Percentiles rank a stretch among this genome's conserved stretches.
Evolutionary conservation across 2,888 invertebrate genomes (phyloP).

Genomic region (Cryptocephalus primarius): DNA sequence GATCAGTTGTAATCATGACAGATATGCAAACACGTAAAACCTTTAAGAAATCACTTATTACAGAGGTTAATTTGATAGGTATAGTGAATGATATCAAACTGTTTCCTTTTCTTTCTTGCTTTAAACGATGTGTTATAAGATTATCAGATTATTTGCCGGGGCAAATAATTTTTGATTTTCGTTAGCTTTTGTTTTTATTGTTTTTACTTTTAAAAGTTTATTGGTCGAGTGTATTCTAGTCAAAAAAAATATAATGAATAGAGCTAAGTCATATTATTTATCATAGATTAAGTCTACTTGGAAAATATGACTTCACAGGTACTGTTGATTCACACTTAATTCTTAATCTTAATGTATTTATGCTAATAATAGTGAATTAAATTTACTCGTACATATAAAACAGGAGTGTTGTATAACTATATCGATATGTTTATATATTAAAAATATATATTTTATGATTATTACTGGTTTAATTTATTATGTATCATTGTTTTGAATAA

Average conservation of each 20-base stretch:
- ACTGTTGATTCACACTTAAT: too few species aligned
- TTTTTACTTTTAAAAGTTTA: slow-evolving; percentile 18
- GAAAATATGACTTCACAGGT: too few species aligned
- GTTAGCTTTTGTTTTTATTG: slow-evolving; percentile 8
- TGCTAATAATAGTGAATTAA: too few species aligned
- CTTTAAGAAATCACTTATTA: slow-evolving; percentile 18
- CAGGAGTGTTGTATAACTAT: too few species aligned
- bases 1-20: slow-evolving; percentile 10
- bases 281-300: too few species aligned
- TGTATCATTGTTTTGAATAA: too few species aligned
- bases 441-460: too few species aligned
- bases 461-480: too few species aligned
- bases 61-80: slow-evolving; percentile 27
- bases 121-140: neutral
- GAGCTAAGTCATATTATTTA: neutral
- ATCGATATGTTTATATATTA: too few species aligned
- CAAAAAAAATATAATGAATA: slow-evolving; percentile 12
- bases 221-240: slow-evolving; percentile 35
- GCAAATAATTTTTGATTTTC: slow-evolving; percentile 13
- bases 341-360: too few species aligned
- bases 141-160: slow-evolving; percentile 15
- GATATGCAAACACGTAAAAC: slow-evolving; percentile 31
- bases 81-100: slow-evolving; percentile 15
- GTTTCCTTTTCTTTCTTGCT: slow-evolving; percentile 1
- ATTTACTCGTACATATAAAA: too few species aligned